Evolutionary conservation across 2,113 vertebrate species (phyloP), one percentile per base, ranked within the genome.

Genomic region (Benitochromis conjunctus): DNA sequence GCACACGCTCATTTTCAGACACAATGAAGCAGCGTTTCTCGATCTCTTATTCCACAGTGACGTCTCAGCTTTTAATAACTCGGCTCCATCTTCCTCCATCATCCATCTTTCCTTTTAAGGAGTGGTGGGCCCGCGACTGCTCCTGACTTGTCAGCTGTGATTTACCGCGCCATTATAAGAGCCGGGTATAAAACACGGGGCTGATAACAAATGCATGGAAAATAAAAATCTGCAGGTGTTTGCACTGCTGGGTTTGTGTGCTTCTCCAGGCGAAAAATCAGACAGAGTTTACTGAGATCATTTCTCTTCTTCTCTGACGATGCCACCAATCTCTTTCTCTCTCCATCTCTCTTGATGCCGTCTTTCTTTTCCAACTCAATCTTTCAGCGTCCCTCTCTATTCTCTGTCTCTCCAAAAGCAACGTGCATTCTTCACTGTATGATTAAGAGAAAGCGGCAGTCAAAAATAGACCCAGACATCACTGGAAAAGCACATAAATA

Each of bases 181-280:
- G 34, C 82, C 38, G n/a, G 18, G 89, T 62, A 88, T 89, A 90
- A 93, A 92, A 90, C 88, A 88, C 56, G 3, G 62, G 46, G 4
- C 88, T 87, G 91, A 93, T 89, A 92, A 93, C 91, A 92, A 93
- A 93, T 93, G 92, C 91, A 93, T 86, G 57, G 88, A 81, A 86
- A 89, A 91, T 93, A 90, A 87, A 84, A 92, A 90, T 89, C 82
- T 92, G 92, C 91, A 91, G 92, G 88, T 93, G 91, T 91, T 92
- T 90, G 91, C 86, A 86, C 76, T 81, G 83, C 74, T 87, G 88
- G 79, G 89, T 80, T 88, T 91, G 81, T 87, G 89, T 82, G 91
- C 82, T 85, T 92, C 88, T 86, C 48, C 84, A 84, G 84, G 88
- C 69, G 38, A 83, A 60, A 88, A 87, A 91, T 88, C 92, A 51